Base-by-base conservation (phyloP, 2,797 vertebrate genomes). In the Eptatretus atami region DNA sequence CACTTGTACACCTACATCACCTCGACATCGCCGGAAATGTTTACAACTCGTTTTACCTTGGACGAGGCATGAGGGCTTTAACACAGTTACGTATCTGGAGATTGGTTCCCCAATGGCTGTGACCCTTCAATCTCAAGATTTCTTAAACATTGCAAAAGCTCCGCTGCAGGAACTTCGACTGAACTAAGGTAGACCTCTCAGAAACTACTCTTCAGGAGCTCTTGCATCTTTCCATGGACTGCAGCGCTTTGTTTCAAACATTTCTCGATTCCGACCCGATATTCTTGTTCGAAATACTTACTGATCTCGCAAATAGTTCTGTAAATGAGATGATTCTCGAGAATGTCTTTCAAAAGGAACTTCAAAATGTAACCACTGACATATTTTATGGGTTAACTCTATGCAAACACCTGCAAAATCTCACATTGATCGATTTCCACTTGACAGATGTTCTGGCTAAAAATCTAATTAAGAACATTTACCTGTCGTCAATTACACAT, bases 21-120 rank as follows among this genome's bases (percentile, higher is more conserved):
- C 57, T 61, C 12, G 25, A 61, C 57, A 61, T 61, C 57, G 11
- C 57, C 57, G 3, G n/a, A 25, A 61, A 61, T 25, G 25, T 10
- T 25, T 61, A 61, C 57, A 61, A n/a, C 57, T 61, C 57, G 10
- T 61, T 61, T 61, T n/a, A n/a, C 57, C 57, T 61, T 25, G 57
- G 57, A n/a, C n/a, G 2, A 61, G 57, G 8, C 57, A n/a, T 61
- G n/a, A n/a, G n/a, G n/a, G 12, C n/a, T n/a, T n/a, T 61, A 25
- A 61, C n/a, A n/a, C 57, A 12, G 57, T 25, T 61, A 25, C 57
- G 25, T 61, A n/a, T n/a, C 57, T 61, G 9, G 11, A n/a, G n/a
- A 3, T 61, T 12, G 57, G 57, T 25, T n/a, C 57, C 10, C 11
- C 57, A 10, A n/a, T 2, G 10, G 10, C 57, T n/a, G n/a, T 25